phyloP scores from a whole-genome alignment of 2,113 vertebrate species.

The Callionymus lyra region DNA sequence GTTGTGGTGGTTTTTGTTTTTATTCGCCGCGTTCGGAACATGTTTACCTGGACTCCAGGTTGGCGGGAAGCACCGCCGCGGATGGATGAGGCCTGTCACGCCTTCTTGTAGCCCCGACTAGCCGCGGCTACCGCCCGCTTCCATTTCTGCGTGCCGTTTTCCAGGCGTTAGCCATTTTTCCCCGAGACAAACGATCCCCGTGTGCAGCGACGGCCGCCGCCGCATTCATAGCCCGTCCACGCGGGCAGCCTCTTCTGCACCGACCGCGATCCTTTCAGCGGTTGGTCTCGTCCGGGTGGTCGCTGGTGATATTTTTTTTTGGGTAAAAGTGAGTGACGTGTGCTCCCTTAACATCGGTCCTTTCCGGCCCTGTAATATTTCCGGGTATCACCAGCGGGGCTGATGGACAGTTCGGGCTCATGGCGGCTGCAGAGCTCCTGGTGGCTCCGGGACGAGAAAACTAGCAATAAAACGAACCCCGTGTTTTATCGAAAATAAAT shows the following conservation, averaged over 20 bases:
- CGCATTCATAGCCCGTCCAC: slow-evolving; percentile 6
- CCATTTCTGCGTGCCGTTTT: slow-evolving; percentile 67
- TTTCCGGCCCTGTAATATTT: slow-evolving; percentile 70
- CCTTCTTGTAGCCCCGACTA: slow-evolving; percentile 57
- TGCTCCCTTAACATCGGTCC: slow-evolving; percentile 65
- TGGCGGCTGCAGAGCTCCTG: not conserved
- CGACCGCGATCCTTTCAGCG: not conserved
- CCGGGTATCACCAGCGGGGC: slow-evolving; percentile 59
- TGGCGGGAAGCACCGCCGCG: slow-evolving; percentile 35
- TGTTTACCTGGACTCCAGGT: slow-evolving; percentile 49
- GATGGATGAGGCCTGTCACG: slow-evolving; percentile 67
- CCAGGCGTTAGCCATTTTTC: slow-evolving; percentile 67
- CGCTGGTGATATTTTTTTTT: slow-evolving; percentile 61
- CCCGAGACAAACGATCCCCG: slow-evolving; percentile 14
- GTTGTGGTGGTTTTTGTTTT: slow-evolving; percentile 3
- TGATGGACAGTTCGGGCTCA: slow-evolving; percentile 12
- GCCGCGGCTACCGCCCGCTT: slow-evolving; percentile 48
- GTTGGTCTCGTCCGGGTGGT: slow-evolving; percentile 39
- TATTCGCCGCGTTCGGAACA: slow-evolving; percentile 22
- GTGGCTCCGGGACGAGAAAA: too few species aligned
- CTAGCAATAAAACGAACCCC: too few species aligned
- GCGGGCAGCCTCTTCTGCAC: too few species aligned
- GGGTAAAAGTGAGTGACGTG: slow-evolving; percentile 71
- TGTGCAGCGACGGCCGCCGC: slow-evolving; percentile 22
- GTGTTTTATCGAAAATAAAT: too few species aligned